Evolutionary conservation across 2,888 invertebrate species (phyloP), one percentile per base, ranked within the genome.

Genomic region (Lagria hirta): DNA sequence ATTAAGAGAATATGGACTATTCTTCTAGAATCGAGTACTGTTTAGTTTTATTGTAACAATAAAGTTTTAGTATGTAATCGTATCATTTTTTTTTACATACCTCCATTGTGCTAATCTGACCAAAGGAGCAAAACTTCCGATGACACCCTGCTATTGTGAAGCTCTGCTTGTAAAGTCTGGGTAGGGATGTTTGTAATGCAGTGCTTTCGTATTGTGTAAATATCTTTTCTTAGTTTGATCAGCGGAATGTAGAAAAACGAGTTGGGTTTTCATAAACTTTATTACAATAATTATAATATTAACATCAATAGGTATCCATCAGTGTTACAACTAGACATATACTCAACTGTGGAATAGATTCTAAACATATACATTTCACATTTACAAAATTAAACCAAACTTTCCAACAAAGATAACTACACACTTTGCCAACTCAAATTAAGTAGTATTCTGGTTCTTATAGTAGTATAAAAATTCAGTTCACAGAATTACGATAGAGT

Each of bases 1-100:
- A 62, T 64, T 65, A 64, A 65, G 70, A 70, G 70, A 69, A 69
- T 67, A 69, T 69, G 69, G 69, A 70, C 70, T 70, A 69, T 69
- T 70, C 69, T 69, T 69, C 65, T 69, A 70, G 69, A 60, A 63
- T 69, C 60, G 60, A 63, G 66, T 69, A 68, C 61, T 64, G 65
- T 70, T 70, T 69, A 70, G 67, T 70, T 70, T 52, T 66, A 65
- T 60, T 64, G 65, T 66, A 66, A 66, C 58, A 66, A 68, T 66
- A 67, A 68, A 68, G 45, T 60, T 68, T 68, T 65, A 65, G 64
- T 65, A 67, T 57, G 64, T 68, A 68, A 57, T 52, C 35, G 30
- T 33, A 26, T 41, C 11, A 43, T 43, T 35, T 33, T 38, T 16
- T 23, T 21, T 4, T 20, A 8, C 2, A 16, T 3, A 11, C 6